Evolutionary conservation across 1,140 invertebrate genomes (phyloP).

Genomic region (Cepaea nemoralis): DNA sequence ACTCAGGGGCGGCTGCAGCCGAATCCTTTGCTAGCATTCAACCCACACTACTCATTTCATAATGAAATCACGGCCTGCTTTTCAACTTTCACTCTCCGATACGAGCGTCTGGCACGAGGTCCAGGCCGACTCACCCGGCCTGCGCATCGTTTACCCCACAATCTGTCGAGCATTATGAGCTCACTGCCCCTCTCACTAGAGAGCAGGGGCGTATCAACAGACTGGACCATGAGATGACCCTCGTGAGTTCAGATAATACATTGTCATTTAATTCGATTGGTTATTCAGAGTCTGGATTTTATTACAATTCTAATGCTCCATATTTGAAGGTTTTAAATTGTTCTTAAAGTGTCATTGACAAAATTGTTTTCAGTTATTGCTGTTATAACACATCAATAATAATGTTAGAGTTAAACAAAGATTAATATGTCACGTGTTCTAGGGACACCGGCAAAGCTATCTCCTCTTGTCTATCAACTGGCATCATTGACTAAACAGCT

Average conservation of each 20-base stretch:
- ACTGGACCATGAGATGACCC: not conserved
- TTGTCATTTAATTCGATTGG: too few relatives aligned
- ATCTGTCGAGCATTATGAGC: conserved; percentile 15
- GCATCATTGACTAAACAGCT: too few relatives aligned
- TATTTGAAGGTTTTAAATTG: too few relatives aligned
- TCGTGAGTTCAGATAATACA: not conserved
- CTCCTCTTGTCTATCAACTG: too few relatives aligned
- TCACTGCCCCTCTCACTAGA: not conserved
- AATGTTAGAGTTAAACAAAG: too few relatives aligned
- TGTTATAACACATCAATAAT: too few relatives aligned
- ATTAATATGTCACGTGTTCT: too few relatives aligned
- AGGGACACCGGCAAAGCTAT: too few relatives aligned
- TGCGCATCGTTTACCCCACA: not conserved
- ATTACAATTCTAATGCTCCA: too few relatives aligned
- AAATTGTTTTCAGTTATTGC: too few relatives aligned
- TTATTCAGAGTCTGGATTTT: too few relatives aligned
- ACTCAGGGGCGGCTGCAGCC: not conserved
- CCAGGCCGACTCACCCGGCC: not conserved
- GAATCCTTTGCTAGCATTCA: not conserved
- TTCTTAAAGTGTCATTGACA: too few relatives aligned
- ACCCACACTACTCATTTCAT: conserved; percentile 3
- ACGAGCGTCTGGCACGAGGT: not conserved
- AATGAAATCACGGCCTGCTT: conserved; percentile 8
- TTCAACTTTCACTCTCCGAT: not conserved
- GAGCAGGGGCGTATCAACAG: not conserved